Percentiles rank a stretch among this genome's conserved stretches.
Conservation (phyloP, 2,888 invertebrate species). For the Drosophila testacea region DNA sequence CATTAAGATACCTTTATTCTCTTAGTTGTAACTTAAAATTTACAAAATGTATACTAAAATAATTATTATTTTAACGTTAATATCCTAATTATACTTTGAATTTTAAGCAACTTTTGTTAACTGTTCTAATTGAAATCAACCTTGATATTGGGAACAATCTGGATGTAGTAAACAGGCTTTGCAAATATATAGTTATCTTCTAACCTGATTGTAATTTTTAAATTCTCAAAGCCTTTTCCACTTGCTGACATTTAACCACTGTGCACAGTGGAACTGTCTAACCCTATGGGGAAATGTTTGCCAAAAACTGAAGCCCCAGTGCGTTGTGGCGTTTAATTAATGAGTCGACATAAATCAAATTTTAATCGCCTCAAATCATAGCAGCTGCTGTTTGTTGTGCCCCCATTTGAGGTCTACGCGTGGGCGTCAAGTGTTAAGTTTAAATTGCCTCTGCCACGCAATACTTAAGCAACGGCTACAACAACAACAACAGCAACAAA, state of each 20-base stretch:
- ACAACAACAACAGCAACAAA: too few relatives aligned
- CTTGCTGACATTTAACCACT: constrained; percentile 18
- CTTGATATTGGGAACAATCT: too few relatives aligned
- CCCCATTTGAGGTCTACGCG: constrained; percentile 47
- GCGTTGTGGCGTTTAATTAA: constrained; percentile 63
- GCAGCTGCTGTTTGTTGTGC: constrained; percentile 43
- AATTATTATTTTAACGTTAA: too few relatives aligned
- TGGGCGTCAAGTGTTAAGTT: constrained; percentile 60
- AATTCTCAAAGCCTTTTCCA: neutral
- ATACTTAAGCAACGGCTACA: constrained; percentile 39
- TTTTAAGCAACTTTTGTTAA: too few relatives aligned
- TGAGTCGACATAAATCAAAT: constrained; percentile 75
- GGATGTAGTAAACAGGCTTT: too few relatives aligned
- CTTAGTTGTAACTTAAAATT: too few relatives aligned
- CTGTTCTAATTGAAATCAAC: too few relatives aligned
- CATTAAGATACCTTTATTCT: too few relatives aligned
- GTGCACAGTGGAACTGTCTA: constrained; percentile 22
- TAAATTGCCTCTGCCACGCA: constrained; percentile 59
- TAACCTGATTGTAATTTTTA: neutral
- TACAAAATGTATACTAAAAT: too few relatives aligned
- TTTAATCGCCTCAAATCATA: constrained; percentile 66
- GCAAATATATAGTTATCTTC: too few relatives aligned
- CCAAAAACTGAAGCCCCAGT: constrained; percentile 37
- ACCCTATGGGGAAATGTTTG: constrained; percentile 34
- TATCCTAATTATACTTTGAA: too few relatives aligned